These are phyloP conservation scores for Cassiopea xamachana DNA, from an alignment of 30 jellyfish, hydroid and myxozoan genomes.

Conservation along the genomic window DNA sequence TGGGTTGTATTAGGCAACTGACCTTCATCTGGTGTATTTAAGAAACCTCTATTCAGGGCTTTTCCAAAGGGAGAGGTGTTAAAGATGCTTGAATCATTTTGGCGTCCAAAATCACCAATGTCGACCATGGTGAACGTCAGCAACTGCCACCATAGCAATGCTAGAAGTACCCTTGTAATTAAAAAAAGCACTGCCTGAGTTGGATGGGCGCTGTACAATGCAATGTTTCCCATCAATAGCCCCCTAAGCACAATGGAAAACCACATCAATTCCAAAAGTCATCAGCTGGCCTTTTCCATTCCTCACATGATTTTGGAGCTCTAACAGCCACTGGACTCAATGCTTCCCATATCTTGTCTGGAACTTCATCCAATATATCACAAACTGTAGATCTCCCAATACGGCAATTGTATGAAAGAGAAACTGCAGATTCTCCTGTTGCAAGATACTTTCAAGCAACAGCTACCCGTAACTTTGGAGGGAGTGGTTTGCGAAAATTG, in stretches of 20 bases:
- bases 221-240: constrained; percentile 44
- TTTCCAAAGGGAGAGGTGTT: constrained; percentile 25
- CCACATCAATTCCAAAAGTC: constrained; percentile 34
- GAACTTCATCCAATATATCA: constrained; percentile 29
- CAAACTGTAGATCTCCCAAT: constrained; percentile 51
- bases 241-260: constrained; percentile 31
- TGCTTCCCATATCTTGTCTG: constrained; percentile 46
- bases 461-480: constrained; percentile 36
- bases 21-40: constrained; percentile 1
- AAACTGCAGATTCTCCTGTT: constrained; percentile 57
- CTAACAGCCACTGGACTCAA: constrained; percentile 31
- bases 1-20: constrained; percentile 21
- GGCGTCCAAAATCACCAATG: constrained; percentile 41
- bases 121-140: constrained; percentile 43
- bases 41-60: constrained; percentile 1
- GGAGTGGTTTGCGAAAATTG: constrained; percentile 16
- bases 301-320: constrained; percentile 2
- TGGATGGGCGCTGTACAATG: background rate
- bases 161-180: constrained; percentile 28
- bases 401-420: constrained; percentile 27
- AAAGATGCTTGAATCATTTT: constrained; percentile 35
- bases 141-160: constrained; percentile 37
- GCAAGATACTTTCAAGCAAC: constrained; percentile 47
- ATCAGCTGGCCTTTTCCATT: constrained; percentile 40
- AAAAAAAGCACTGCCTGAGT: constrained; percentile 20